Evolutionary conservation across 2,888 invertebrate species (phyloP), one percentile per base, ranked within the genome.

Genomic region (Globia sparganii): DNA sequence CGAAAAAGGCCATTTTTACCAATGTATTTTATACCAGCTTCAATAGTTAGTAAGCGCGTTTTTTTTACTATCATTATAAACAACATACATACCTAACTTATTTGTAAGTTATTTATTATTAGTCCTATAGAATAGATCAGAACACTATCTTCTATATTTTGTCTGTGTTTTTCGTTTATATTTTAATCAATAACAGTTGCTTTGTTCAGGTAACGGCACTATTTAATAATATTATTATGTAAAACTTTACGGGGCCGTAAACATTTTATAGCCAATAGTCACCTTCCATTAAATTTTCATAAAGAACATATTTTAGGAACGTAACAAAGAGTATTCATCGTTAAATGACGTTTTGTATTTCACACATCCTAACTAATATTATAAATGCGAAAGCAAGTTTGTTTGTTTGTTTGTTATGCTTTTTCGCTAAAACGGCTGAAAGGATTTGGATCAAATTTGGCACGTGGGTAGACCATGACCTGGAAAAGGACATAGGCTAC

Each of bases 261-360:
- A 78, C 1, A 53, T 34, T 81, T 81, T 37, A 82, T 66, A 6
- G 46, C 2, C 64, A 49, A 72, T 61, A 72, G 62, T 43, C 15
- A 31, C 21, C 43, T 56, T 65, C 15, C 40, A 81, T 81, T 59
- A 72, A 49, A 77, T 58, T 58, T 68, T 59, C 68, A 58, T 72
- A 81, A 72, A 65, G 37, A 15, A 65, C 4, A 28, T 59, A 56
- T 37, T 76, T 66, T 34, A 40, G 18, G 4, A 31, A 46, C 25
- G 8, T 65, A 58, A 40, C 64, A 56, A 28, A 56, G 72, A 31
- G 81, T 81, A 25, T 61, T 31, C 15, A 61, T 78, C 28, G 62
- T 76, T 58, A 81, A 81, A 75, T 2, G 4, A 31, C 2, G 18
- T 49, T 61, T 75, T 69, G 4, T 56, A 31, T 67, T 74, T 18